These are phyloP conservation scores for Pinctada fucata DNA, from an alignment of 2,888 invertebrate species.

Conservation along the genomic window DNA sequence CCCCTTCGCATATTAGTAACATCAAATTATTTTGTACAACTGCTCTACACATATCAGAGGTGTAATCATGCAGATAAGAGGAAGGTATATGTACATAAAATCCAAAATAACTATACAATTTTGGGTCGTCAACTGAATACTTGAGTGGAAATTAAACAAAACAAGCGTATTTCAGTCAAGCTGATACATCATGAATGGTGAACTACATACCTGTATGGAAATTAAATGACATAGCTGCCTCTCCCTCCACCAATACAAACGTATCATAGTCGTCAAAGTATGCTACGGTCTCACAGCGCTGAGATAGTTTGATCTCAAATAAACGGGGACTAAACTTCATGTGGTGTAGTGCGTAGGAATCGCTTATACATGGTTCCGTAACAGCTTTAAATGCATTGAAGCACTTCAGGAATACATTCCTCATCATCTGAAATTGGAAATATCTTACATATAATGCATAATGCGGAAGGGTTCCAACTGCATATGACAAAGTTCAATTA, in stretches of 20 bases:
- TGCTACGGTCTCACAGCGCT: conserved; percentile 68
- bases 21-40: too few species aligned
- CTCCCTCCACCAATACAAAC: conserved; percentile 72
- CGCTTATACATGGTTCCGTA: conserved; percentile 63
- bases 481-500: too few species aligned
- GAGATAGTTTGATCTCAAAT: conserved; percentile 71
- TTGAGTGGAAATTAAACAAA: too few species aligned
- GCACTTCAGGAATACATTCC: conserved; percentile 73
- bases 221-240: conserved; percentile 70
- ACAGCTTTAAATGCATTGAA: conserved; percentile 71
- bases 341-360: conserved; percentile 66
- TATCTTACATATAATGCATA: too few species aligned
- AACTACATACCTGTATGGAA: conserved; percentile 69
- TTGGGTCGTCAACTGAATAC: too few species aligned
- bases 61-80: too few species aligned
- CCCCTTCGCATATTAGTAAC: too few species aligned
- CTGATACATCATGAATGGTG: background rate
- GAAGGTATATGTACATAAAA: too few species aligned
- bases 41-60: too few species aligned
- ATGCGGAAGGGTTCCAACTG: too few species aligned
- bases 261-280: conserved; percentile 71
- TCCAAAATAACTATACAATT: too few species aligned
- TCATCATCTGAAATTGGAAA: conserved; percentile 69
- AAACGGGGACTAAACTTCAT: conserved; percentile 73
- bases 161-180: too few species aligned